Evolutionary conservation across 2,113 vertebrate species (phyloP), one percentile per base, ranked within the genome.

Genomic region (Eclectus roratus): DNA sequence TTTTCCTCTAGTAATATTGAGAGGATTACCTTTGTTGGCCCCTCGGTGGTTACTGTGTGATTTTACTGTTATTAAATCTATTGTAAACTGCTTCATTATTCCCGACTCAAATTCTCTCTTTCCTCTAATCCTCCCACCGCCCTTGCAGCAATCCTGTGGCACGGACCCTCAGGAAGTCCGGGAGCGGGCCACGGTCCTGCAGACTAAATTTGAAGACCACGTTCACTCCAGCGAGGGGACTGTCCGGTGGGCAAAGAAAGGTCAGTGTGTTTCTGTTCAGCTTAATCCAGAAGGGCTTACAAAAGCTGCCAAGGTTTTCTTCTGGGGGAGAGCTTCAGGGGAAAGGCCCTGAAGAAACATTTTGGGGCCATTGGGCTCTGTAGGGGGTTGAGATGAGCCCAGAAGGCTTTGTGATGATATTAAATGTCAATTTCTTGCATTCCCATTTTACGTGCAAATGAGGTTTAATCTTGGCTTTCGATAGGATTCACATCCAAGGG

Each of bases 61-160:
- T 99, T 99, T 99, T 99, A 99, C 99, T 99, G 99, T 99, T 99
- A 99, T 99, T 99, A 99, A 99, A 99, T 99, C 98, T 98, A 97
- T 98, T 98, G 98, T 99, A 99, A 99, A 98, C 98, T 97, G 97
- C 98, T 98, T 99, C 99, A 98, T 99, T 99, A 99, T 99, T 98
- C 97, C 97, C 95, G 95, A 96, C 97, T 98, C 95, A 91, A 85
- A 95, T 94, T 97, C 96, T 98, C 87, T 95, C 96, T 97, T 95
- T 96, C 84, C 95, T 98, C 85, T 98, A 97, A 98, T 97, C 98
- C 97, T 97, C 64, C 78, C 11, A 2, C 93, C 68, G 35, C 79
- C 95, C 95, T 97, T 93, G 91, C 95, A 99, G 99, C 98, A 96
- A 88, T 97, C 98, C 39, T 92, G 80, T 17, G 89, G 74, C 12